These are phyloP conservation scores for Pleuronectes platessa DNA, from an alignment of 2,113 vertebrate genomes.

Conservation along the genomic window DNA sequence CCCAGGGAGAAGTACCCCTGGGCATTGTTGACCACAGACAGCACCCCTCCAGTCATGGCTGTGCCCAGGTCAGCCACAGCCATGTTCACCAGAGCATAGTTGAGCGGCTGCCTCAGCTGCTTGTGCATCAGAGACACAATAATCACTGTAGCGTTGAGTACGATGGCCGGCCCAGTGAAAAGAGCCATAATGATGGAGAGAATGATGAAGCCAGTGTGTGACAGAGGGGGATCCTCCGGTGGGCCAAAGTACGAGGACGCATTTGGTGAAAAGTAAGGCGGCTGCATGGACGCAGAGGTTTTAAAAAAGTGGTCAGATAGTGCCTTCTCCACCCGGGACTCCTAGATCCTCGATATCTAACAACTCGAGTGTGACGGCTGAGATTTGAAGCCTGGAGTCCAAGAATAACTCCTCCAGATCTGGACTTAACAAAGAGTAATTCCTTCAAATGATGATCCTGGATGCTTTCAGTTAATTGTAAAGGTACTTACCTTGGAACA, in stretches of 20 bases:
- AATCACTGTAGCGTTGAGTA: constrained; percentile 80
- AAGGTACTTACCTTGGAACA: constrained; percentile 37
- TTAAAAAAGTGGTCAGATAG: not conserved
- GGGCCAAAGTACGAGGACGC: constrained; percentile 40
- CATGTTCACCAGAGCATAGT: constrained; percentile 83
- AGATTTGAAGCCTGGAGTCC: constrained; percentile 62
- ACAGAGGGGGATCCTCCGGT: constrained; percentile 65
- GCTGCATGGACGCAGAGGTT: constrained; percentile 46
- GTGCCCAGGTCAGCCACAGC: constrained; percentile 80
- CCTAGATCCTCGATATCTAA: constrained; percentile 24
- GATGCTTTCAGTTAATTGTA: constrained; percentile 55
- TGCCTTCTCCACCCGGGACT: constrained; percentile 13
- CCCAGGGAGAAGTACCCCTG: constrained; percentile 79
- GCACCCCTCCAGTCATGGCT: constrained; percentile 74
- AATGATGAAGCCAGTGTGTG: constrained; percentile 70
- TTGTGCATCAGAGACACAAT: constrained; percentile 77
- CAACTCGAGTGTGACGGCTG: constrained; percentile 20
- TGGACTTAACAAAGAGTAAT: constrained; percentile 71
- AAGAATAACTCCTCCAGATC: constrained; percentile 75
- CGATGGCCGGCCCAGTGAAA: constrained; percentile 75
- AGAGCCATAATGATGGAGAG: constrained; percentile 78
- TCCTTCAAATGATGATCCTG: constrained; percentile 70
- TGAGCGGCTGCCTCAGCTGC: constrained; percentile 82
- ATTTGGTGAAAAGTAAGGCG: constrained; percentile 29
- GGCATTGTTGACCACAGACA: constrained; percentile 80